These are phyloP conservation scores for Chaetodon trifasciatus DNA, from an alignment of 2,797 vertebrate species.

Conservation along the genomic window DNA sequence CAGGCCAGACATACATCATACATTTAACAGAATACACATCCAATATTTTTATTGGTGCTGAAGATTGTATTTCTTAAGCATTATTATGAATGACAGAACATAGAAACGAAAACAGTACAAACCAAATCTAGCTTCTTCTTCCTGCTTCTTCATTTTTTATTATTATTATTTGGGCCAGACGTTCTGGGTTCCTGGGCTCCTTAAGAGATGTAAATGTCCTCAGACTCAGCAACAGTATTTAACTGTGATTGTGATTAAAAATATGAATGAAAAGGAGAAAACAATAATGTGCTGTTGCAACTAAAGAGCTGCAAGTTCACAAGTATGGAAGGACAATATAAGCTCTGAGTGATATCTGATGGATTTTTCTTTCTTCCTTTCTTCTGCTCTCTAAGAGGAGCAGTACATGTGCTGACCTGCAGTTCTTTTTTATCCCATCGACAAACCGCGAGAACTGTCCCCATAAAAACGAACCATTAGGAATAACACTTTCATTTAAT, in stretches of 20 bases:
- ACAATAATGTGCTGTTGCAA: neutral
- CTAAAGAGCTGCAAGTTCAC: neutral
- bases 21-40: neutral
- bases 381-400: slow-evolving; percentile 4
- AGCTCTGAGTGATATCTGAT: neutral
- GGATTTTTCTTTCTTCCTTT: neutral
- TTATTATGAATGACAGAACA: neutral
- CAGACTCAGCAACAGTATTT: too few relatives aligned
- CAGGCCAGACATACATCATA: neutral
- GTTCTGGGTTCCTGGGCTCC: too few relatives aligned
- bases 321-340: neutral
- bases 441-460: slow-evolving; percentile 12
- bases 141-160: neutral
- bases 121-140: neutral
- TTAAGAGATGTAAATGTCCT: too few relatives aligned
- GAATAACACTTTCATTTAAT: slow-evolving; percentile 51
- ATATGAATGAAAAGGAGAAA: neutral
- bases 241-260: too few relatives aligned
- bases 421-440: slow-evolving; percentile 39
- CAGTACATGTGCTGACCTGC: slow-evolving; percentile 41
- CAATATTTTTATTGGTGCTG: neutral
- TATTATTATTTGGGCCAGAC: neutral
- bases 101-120: neutral
- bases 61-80: neutral
- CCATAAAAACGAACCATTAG: slow-evolving; percentile 22